Evolutionary conservation across 2,888 invertebrate species (phyloP).

Genomic region (Rhimphoctona megacephalus): DNA sequence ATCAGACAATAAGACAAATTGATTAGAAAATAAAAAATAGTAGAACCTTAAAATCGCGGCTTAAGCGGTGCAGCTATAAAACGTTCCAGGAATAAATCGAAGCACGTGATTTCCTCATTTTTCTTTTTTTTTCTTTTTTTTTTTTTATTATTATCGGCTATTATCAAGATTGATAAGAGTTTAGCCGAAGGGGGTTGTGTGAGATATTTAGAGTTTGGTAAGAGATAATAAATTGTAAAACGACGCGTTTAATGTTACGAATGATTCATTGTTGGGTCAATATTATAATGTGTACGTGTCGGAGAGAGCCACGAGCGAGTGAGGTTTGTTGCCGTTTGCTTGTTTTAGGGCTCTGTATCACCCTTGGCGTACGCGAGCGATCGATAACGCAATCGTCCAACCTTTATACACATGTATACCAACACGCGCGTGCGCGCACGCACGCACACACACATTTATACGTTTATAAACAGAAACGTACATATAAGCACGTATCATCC

Average conservation of each 20-base stretch:
- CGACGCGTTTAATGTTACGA: constrained; percentile 37
- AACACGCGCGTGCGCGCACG: background rate
- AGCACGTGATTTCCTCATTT: too few species aligned
- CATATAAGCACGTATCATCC: background rate
- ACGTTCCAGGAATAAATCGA: background rate
- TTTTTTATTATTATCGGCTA: background rate
- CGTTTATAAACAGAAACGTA: background rate
- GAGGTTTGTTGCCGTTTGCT: constrained; percentile 42
- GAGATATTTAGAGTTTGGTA: background rate
- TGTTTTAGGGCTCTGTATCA: constrained; percentile 47
- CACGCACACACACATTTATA: background rate
- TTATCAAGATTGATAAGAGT: constrained; percentile 22
- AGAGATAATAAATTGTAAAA: constrained; percentile 25
- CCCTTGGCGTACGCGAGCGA: constrained; percentile 73
- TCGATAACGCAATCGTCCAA: constrained; percentile 74
- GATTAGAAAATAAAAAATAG: background rate
- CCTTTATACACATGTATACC: background rate
- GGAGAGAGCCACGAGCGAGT: background rate
- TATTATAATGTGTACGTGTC: constrained; percentile 58
- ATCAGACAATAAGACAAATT: too few species aligned
- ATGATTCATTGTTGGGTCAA: constrained; percentile 81
- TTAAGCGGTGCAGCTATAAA: background rate
- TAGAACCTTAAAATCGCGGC: background rate
- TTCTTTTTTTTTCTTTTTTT: background rate
- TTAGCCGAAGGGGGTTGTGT: background rate